Evolutionary conservation across 2,113 vertebrate genomes (phyloP).

Genomic region (Nesogale talazaci): DNA sequence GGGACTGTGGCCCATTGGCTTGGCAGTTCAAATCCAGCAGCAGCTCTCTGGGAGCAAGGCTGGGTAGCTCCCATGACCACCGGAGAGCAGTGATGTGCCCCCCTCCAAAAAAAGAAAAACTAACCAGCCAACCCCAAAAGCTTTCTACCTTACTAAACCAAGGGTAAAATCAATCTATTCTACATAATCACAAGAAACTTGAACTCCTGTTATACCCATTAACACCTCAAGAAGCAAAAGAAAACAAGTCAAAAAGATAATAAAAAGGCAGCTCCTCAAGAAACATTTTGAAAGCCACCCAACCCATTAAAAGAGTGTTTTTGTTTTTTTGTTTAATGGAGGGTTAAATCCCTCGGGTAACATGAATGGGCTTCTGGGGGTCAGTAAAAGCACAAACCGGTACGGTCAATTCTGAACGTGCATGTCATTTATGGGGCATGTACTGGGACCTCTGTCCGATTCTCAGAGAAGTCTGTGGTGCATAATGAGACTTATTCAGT

Average conservation of each 20-base stretch:
- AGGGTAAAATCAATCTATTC: neutral
- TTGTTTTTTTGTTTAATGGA: neutral
- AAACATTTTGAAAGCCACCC: neutral
- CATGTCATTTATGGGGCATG: neutral
- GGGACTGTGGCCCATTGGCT: too few relatives aligned
- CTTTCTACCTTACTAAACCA: neutral
- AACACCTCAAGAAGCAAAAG: neutral
- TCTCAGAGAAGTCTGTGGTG: neutral
- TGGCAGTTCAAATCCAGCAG: too few relatives aligned
- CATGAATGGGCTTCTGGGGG: neutral
- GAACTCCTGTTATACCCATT: neutral
- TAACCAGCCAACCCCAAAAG: neutral
- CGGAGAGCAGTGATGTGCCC: too few relatives aligned
- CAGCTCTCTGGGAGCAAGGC: too few relatives aligned
- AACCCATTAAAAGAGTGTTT: neutral
- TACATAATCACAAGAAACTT: neutral
- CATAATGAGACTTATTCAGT: neutral
- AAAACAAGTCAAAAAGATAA: neutral
- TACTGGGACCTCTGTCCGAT: neutral
- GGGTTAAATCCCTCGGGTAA: fast-evolving
- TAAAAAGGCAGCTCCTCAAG: neutral
- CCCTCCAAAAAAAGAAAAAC: too few relatives aligned
- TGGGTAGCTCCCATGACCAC: too few relatives aligned
- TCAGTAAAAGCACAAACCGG: too few relatives aligned
- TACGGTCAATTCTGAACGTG: fast-evolving